Evolutionary conservation across 2,888 invertebrate species (phyloP).

Genomic region (Anagyrus pseudococci): DNA sequence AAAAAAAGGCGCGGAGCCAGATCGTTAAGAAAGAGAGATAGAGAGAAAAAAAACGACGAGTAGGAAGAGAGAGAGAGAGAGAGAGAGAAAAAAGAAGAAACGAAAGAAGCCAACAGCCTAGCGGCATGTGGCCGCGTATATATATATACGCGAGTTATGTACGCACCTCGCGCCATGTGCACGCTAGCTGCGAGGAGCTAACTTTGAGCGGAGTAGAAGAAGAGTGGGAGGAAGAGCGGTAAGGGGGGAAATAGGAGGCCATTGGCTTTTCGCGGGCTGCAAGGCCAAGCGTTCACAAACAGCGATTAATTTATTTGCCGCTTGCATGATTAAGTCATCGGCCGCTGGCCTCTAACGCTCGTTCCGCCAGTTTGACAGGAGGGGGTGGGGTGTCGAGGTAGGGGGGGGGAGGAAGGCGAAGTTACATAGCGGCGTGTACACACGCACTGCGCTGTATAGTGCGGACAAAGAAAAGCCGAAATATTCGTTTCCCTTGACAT

Average conservation of each 20-base stretch:
- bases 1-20: no score
- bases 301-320: constrained; percentile 43
- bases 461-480: no score
- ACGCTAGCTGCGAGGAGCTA: neutral
- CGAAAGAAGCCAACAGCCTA: no score
- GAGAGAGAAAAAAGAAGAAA: no score
- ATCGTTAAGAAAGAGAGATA: no score
- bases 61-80: no score
- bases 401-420: no score
- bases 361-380: no score
- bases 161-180: no score
- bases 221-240: neutral
- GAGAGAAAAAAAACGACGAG: no score
- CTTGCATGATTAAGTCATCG: constrained; percentile 46
- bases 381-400: neutral
- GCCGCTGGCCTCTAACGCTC: constrained; percentile 15
- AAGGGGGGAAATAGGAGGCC: constrained; percentile 38
- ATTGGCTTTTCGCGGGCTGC: constrained; percentile 50
- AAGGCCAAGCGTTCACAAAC: constrained; percentile 46
- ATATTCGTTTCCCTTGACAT: constrained; percentile 31
- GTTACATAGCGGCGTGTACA: constrained; percentile 8
- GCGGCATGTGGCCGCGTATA: no score
- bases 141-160: no score
- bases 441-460: neutral
- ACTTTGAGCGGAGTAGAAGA: neutral